Base-by-base conservation (phyloP, 2,888 invertebrate genomes). In the Augiades crinisus region DNA sequence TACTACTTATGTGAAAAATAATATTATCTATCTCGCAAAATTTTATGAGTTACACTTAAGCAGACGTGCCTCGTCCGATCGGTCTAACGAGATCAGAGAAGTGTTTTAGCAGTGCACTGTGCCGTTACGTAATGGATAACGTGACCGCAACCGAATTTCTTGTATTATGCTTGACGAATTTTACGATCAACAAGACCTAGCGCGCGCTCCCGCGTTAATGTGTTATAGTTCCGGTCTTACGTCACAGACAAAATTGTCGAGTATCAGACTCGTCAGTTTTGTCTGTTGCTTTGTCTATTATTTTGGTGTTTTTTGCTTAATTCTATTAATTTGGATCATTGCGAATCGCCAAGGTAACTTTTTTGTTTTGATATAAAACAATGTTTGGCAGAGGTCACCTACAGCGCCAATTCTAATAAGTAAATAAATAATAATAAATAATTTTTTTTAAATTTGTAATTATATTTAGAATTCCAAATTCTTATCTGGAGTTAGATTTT, bases 141-240 rank as follows among this genome's bases (percentile, higher is more conserved):
- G 19, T 37, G 31, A 37, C 19, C 37, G 12, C 14, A 37, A n/a
- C 33, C 19, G 3, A 21, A 37, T 10, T 30, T 21, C 17, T 43
- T 43, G 17, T 4, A 13, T 44, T 31, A 44, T 17, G 43, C 31
- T 13, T 31, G 31, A 33, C 43, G 19, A 44, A 44, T 44, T 31
- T 31, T 33, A 43, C 19, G 13, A 12, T 31, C 12, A 13, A 21
- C 12, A 13, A 13, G 13, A 21, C 21, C 3, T 8, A 30, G 31
- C 4, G 19, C 31, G 3, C 14, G 14, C n/a, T 21, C 16, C 17
- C 34, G 8, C 3, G 4, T 2, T 6, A 37, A 37, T 37, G 12
- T 12, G 7, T 36, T 17, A 17, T 19, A 36, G 36, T 44, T 44
- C 31, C 43, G 31, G 31, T n/a, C 5, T 44, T 44, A 19, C 21